Base-by-base conservation (phyloP, 2,888 invertebrate species). In the Chymomyza procnemis region DNA sequence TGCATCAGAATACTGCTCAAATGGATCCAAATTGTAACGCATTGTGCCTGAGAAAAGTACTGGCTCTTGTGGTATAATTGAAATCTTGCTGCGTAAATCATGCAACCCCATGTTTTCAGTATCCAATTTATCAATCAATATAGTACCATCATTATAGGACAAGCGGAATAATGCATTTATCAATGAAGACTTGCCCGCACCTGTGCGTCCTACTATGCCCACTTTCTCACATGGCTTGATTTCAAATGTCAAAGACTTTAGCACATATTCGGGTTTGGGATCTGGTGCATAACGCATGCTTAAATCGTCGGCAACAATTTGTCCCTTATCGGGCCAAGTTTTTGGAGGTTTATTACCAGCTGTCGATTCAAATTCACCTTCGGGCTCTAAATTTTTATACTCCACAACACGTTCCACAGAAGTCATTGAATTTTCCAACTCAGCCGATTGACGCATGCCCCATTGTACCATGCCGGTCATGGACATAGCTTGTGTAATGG, bases 371-470 rank as follows among this genome's bases (percentile, higher is more conserved):
- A 97, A 92, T 54, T 93, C 92, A 0, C 89, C 90, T 90, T 92
- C 91, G 0, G 89, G 69, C 34, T 89, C 86, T 8, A 91, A 78
- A 19, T 76, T 68, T 16, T 93, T 92, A 89, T 96, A 96, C 83
- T 96, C 95, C 67, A 94, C 90, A 67, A 94, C 93, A 75, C 94
- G 93, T 91, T 99, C 98, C 0, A 98, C 98, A 6, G 96, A 95
- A 4, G 96, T 97, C 96, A 97, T 96, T 74, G 95, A 95, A 88
- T 96, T 97, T 88, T 95, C 96, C 12, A 96, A 90, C 89, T 98
- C 97, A 1, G 97, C 96, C 79, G 97, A 96, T 90, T 98, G 97
- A 1, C 97, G 92, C 94, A 98, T 96, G 34, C 97, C 97, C 97
- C 97, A 98, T 64, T 91, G 91, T 0, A 91, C 91, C 91, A 91